phyloP scores from a whole-genome alignment of 2,113 vertebrate species.

The Ceyx melanurus region DNA sequence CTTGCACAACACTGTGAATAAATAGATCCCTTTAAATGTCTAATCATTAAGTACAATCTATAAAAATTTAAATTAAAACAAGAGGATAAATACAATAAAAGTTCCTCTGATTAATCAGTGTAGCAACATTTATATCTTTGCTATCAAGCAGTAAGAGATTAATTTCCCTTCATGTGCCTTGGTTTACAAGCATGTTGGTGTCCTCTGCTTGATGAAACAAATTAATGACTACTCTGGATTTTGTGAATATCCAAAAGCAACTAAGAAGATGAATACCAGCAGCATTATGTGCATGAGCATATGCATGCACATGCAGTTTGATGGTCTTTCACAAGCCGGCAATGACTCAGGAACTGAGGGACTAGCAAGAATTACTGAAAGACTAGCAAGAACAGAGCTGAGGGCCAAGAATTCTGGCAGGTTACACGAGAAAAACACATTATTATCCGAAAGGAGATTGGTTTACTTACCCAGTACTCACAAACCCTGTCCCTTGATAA shows the following conservation, averaged over 20 bases:
- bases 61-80: neutral
- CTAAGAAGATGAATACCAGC: neutral
- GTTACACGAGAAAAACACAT: conserved; percentile 64
- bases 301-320: neutral
- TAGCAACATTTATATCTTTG: neutral
- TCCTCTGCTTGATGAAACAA: neutral
- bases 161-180: neutral
- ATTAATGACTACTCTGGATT: conserved; percentile 7
- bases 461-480: conserved; percentile 61
- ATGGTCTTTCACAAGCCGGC: neutral
- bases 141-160: neutral
- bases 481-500: conserved; percentile 60
- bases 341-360: neutral
- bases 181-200: neutral
- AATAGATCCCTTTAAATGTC: neutral
- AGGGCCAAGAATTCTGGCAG: conserved; percentile 60
- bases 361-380: conserved; percentile 13
- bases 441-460: conserved; percentile 61
- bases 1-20: neutral
- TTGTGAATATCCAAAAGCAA: neutral
- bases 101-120: neutral
- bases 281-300: neutral
- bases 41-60: neutral
- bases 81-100: neutral
- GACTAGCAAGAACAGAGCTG: conserved; percentile 9